Evolutionary conservation across 2,113 vertebrate genomes (phyloP).

Genomic region (Paratilapia polleni): DNA sequence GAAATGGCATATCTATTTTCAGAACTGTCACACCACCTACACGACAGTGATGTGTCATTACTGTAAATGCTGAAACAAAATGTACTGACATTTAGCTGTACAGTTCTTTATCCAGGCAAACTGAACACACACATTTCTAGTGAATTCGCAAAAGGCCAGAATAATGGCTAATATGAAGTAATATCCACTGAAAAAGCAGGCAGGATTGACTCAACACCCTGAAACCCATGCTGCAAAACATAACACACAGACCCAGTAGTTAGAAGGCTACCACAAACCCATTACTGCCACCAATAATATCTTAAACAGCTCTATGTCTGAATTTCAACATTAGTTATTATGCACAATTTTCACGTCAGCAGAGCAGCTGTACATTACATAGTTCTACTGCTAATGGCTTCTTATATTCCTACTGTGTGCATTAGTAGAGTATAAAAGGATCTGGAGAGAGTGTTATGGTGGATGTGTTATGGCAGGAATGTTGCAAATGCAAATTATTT

Average conservation of each 20-base stretch:
- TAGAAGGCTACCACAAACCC: neutral
- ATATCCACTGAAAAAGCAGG: neutral
- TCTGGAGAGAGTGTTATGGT: neutral
- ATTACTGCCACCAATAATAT: neutral
- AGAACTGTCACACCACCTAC: constrained; percentile 21
- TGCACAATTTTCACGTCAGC: neutral
- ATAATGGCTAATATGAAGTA: neutral
- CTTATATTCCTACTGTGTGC: neutral
- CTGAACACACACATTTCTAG: neutral
- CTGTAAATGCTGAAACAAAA: neutral
- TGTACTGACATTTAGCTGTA: neutral
- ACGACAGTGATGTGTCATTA: constrained; percentile 14
- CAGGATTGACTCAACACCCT: neutral
- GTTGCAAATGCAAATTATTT: neutral
- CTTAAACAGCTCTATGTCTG: neutral
- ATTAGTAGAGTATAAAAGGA: neutral
- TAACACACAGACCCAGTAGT: neutral
- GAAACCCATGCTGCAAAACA: neutral
- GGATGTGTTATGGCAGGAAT: neutral
- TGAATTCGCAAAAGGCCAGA: neutral
- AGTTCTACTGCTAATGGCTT: neutral
- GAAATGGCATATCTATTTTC: constrained; percentile 39
- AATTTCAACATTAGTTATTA: neutral
- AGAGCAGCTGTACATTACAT: neutral
- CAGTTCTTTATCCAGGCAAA: neutral